Percentiles rank a stretch among this genome's conserved stretches.
These are phyloP conservation scores for Parapristionchus giblindavisi DNA, from an alignment of 2,888 invertebrate species.

Conservation along the genomic window DNA sequence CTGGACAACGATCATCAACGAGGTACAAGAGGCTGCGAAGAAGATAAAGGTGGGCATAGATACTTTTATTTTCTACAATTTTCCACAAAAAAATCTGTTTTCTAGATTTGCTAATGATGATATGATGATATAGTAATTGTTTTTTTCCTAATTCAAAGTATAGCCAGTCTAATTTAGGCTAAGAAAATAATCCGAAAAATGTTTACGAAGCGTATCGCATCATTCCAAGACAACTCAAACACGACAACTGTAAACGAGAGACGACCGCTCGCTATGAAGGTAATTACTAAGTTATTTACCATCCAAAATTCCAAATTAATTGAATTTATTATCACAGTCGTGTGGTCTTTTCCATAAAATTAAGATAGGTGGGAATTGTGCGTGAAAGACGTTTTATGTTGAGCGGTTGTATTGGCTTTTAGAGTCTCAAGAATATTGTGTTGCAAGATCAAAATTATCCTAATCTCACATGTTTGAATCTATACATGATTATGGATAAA, in stretches of 20 bases:
- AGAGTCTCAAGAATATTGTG: no score
- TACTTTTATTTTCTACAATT: no score
- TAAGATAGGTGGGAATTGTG: no score
- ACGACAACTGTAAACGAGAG: slow-evolving; percentile 3
- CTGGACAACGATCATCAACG: slow-evolving; percentile 19
- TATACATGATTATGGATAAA: no score
- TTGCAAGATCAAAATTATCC: no score
- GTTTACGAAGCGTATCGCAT: slow-evolving; percentile 15
- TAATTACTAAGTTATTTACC: neutral
- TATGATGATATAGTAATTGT: neutral
- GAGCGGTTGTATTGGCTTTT: no score
- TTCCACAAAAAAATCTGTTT: no score
- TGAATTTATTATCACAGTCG: no score
- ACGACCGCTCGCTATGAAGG: slow-evolving; percentile 39
- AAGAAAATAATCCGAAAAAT: slow-evolving; percentile 6
- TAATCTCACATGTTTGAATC: no score
- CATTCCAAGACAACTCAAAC: slow-evolving; percentile 15
- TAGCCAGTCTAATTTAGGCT: neutral
- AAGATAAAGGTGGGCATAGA: slow-evolving; percentile 30
- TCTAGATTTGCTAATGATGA: no score
- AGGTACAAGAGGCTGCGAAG: slow-evolving; percentile 15
- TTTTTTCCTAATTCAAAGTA: neutral
- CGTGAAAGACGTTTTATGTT: no score
- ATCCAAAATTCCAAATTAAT: neutral
- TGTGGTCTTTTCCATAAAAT: no score